Evolutionary conservation across 2,797 vertebrate genomes (phyloP).

Genomic region (Orientallactaga sibirica): DNA sequence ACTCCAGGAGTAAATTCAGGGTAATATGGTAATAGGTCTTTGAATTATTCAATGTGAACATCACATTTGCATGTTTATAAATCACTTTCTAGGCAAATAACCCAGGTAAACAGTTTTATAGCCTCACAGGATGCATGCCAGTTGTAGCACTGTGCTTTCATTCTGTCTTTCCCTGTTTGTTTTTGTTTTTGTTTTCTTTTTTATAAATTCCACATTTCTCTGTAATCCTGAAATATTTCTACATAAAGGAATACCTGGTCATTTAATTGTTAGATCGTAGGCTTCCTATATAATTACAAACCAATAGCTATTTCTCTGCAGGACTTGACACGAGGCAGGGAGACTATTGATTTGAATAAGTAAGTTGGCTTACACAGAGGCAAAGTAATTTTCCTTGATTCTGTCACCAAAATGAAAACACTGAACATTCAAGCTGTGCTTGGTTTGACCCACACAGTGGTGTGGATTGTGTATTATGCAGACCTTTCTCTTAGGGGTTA

Average conservation of each 20-base stretch:
- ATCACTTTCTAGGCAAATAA: background rate
- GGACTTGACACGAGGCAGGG: background rate
- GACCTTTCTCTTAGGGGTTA: background rate
- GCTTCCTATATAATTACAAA: background rate
- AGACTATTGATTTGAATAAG: background rate
- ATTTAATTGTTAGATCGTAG: background rate
- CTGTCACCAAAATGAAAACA: background rate
- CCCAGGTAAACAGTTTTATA: background rate
- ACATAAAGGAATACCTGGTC: background rate
- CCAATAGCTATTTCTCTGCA: background rate
- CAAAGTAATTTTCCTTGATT: background rate
- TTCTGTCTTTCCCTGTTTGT: background rate
- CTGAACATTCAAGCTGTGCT: background rate
- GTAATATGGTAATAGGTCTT: background rate
- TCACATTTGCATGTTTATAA: background rate
- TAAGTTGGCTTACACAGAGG: constrained; percentile 10
- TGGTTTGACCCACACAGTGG: background rate
- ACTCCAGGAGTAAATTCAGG: background rate
- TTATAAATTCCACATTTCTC: background rate
- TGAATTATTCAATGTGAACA: background rate
- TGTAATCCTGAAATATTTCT: background rate
- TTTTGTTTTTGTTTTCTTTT: constrained; percentile 13
- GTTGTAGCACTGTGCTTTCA: background rate
- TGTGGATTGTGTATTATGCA: background rate
- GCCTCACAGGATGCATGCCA: background rate